Conservation (phyloP, 2,888 invertebrate species). For the Ormyrus rosae region DNA sequence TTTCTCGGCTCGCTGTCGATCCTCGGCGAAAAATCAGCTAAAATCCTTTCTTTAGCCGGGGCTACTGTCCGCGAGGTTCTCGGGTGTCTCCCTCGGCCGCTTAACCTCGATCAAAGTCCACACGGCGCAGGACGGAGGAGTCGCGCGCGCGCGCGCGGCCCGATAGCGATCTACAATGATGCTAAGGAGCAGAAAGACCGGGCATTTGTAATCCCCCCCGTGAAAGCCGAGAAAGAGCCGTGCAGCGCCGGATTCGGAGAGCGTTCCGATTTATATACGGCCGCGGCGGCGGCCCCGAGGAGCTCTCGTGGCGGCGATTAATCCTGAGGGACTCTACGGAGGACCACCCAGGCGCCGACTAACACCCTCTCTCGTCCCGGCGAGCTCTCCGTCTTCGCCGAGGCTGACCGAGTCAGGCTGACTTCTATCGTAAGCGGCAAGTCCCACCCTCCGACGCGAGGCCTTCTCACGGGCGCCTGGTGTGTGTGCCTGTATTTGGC, state of each 20-base stretch:
- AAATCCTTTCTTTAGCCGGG: no score
- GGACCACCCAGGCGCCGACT: constrained; percentile 73
- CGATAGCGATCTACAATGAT: constrained; percentile 73
- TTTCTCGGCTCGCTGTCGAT: not conserved
- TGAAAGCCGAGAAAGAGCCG: constrained; percentile 63
- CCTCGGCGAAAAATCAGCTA: no score
- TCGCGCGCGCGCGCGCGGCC: not conserved
- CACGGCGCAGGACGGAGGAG: constrained; percentile 58
- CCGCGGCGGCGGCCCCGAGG: constrained; percentile 59
- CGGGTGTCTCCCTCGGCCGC: constrained; percentile 54
- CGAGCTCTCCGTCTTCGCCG: constrained; percentile 25
- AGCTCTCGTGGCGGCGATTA: constrained; percentile 71
- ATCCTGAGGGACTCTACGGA: constrained; percentile 69
- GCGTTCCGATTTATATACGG: constrained; percentile 73
- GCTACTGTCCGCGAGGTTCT: constrained; percentile 54
- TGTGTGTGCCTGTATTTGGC: no score
- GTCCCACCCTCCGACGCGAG: constrained; percentile 5
- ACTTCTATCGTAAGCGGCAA: not conserved
- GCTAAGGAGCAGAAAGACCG: constrained; percentile 69
- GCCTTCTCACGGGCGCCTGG: constrained; percentile 1
- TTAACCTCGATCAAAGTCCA: constrained; percentile 68
- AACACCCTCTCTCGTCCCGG: constrained; percentile 68
- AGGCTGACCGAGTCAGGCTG: no score
- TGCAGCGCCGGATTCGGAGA: constrained; percentile 58
- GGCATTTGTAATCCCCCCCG: constrained; percentile 73